Conservation (phyloP, 2,113 vertebrate species). For the Strix aluco region DNA sequence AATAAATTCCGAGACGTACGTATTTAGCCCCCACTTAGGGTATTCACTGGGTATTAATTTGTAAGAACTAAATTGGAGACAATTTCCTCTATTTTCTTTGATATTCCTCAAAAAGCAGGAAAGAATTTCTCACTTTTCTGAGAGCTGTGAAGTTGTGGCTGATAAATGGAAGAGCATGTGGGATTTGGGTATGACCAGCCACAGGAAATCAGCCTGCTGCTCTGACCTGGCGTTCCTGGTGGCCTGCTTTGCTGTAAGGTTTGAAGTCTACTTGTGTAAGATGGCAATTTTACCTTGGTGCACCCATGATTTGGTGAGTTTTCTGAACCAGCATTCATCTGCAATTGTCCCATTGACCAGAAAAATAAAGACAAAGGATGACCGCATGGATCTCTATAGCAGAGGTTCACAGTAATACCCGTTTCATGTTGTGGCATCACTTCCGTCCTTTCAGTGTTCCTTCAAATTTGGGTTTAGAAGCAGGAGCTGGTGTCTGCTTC, state of each 20-base stretch:
- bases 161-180: not conserved
- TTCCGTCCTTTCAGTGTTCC: not conserved
- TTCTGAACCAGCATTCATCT: not conserved
- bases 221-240: not conserved
- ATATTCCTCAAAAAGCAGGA: conserved; percentile 4
- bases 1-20: not conserved
- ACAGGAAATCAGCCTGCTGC: not conserved
- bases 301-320: not conserved
- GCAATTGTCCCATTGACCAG: not conserved
- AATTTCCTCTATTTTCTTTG: conserved; percentile 31
- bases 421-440: not conserved
- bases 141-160: not conserved
- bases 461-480: not conserved
- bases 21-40: not conserved
- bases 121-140: not conserved
- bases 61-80: not conserved
- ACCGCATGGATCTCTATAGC: not conserved
- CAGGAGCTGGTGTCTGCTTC: not conserved
- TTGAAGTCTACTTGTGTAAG: not conserved
- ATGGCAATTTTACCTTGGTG: not conserved
- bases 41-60: conserved; percentile 19
- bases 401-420: not conserved
- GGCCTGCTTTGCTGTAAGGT: not conserved
- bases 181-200: not conserved
- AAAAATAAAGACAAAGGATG: not conserved